Conservation (phyloP, 2,888 invertebrate genomes). For the Fragum sueziense region DNA sequence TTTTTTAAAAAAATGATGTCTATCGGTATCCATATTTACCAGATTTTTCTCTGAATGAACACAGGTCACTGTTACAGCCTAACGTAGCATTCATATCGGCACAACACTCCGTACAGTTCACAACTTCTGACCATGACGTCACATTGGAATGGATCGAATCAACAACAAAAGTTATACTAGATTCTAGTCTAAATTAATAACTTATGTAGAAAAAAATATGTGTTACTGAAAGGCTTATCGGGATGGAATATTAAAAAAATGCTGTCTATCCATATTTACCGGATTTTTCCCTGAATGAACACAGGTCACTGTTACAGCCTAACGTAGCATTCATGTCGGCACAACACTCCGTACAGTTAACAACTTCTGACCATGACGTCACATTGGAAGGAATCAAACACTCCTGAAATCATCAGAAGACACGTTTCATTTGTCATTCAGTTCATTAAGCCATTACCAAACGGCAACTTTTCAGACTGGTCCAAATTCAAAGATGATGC, state of each 20-base stretch:
- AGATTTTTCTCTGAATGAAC: slow-evolving; percentile 7
- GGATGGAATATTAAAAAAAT: too few relatives aligned
- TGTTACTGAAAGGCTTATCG: too few relatives aligned
- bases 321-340: not conserved
- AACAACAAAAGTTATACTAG: not conserved
- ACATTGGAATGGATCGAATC: not conserved
- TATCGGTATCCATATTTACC: too few relatives aligned
- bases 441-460: too few relatives aligned
- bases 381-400: not conserved
- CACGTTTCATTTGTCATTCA: too few relatives aligned
- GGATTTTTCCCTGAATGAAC: slow-evolving; percentile 9
- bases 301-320: slow-evolving; percentile 10
- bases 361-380: not conserved
- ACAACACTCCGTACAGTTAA: slow-evolving; percentile 6
- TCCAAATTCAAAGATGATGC: too few relatives aligned
- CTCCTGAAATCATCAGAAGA: too few relatives aligned
- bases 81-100: not conserved
- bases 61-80: slow-evolving; percentile 7
- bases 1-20: too few relatives aligned
- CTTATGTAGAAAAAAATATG: too few relatives aligned
- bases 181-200: not conserved
- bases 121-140: not conserved
- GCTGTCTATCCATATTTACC: not conserved
- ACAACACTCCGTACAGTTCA: not conserved
- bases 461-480: too few relatives aligned